Evolutionary conservation across 1,140 invertebrate genomes (phyloP).

Genomic region (Condylostylus longicornis): DNA sequence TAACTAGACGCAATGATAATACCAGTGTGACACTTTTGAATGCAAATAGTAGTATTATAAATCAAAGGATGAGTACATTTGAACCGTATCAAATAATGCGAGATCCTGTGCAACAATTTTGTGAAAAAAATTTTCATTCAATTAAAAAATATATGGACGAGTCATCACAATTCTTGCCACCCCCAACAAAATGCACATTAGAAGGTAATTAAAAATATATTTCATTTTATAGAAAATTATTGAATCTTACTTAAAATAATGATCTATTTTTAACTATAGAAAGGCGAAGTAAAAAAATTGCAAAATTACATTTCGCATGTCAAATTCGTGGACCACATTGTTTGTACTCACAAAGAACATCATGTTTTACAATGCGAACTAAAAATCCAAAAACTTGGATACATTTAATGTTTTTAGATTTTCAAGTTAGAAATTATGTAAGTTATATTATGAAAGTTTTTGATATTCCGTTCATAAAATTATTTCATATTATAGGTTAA

Average conservation of each 20-base stretch:
- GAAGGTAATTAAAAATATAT: slow-evolving; percentile 45
- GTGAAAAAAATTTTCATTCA: slow-evolving; percentile 82
- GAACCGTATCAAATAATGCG: slow-evolving; percentile 69
- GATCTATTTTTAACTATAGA: slow-evolving; percentile 37
- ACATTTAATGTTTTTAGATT: slow-evolving; percentile 86
- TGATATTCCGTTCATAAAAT: not conserved
- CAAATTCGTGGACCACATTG: slow-evolving; percentile 73
- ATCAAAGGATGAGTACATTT: slow-evolving; percentile 67
- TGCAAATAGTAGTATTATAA: slow-evolving; percentile 36
- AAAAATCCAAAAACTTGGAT: slow-evolving; percentile 80
- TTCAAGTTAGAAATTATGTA: slow-evolving; percentile 46
- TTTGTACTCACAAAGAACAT: slow-evolving; percentile 72
- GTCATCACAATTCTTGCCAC: slow-evolving; percentile 66
- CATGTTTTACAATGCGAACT: slow-evolving; percentile 74
- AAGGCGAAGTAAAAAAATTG: slow-evolving; percentile 66
- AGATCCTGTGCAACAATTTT: slow-evolving; percentile 85
- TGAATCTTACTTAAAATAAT: slow-evolving; percentile 1
- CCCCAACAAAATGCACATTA: slow-evolving; percentile 79
- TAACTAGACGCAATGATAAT: slow-evolving; percentile 47
- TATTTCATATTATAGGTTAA: slow-evolving; percentile 42
- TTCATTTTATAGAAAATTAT: slow-evolving; percentile 1
- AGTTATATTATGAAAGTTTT: too few species aligned
- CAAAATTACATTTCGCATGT: slow-evolving; percentile 79
- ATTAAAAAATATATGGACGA: slow-evolving; percentile 83
- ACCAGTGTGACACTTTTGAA: slow-evolving; percentile 56